These are phyloP conservation scores for Actias luna DNA, from an alignment of 2,888 invertebrate species.

Conservation along the genomic window DNA sequence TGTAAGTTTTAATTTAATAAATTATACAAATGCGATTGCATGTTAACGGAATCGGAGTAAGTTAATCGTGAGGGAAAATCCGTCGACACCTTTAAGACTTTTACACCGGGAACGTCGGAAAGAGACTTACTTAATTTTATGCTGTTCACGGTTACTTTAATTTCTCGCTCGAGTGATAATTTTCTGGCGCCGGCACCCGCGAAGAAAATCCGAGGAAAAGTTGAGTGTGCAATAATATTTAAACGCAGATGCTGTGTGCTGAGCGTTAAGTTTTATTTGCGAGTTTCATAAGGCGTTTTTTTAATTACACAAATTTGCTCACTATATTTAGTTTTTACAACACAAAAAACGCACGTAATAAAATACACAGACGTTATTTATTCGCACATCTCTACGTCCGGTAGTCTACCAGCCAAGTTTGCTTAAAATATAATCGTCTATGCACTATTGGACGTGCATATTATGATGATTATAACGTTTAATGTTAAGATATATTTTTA, in stretches of 20 bases:
- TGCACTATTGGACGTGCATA: background rate
- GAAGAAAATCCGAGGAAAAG: constrained; percentile 62
- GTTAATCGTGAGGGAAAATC: constrained; percentile 40
- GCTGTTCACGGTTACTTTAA: constrained; percentile 76
- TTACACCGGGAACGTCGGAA: constrained; percentile 30
- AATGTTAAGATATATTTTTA: background rate
- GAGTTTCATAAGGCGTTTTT: background rate
- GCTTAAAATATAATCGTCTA: constrained; percentile 4
- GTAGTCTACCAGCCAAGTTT: constrained; percentile 9
- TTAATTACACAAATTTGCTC: background rate
- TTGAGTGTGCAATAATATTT: constrained; percentile 58
- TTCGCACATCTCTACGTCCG: background rate
- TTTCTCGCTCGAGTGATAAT: constrained; percentile 73
- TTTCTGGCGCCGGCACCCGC: constrained; percentile 64
- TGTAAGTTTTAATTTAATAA: constrained; percentile 53
- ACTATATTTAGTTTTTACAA: constrained; percentile 9
- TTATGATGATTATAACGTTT: background rate
- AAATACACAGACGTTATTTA: constrained; percentile 8
- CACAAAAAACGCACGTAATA: background rate
- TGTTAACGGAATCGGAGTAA: constrained; percentile 35
- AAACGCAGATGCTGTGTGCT: constrained; percentile 53
- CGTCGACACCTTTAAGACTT: constrained; percentile 55
- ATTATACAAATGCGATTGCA: constrained; percentile 54
- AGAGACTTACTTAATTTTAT: constrained; percentile 75
- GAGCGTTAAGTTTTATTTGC: constrained; percentile 21